Evolutionary conservation across 2,113 vertebrate genomes (phyloP).

Genomic region (Cyanoliseus patagonus): DNA sequence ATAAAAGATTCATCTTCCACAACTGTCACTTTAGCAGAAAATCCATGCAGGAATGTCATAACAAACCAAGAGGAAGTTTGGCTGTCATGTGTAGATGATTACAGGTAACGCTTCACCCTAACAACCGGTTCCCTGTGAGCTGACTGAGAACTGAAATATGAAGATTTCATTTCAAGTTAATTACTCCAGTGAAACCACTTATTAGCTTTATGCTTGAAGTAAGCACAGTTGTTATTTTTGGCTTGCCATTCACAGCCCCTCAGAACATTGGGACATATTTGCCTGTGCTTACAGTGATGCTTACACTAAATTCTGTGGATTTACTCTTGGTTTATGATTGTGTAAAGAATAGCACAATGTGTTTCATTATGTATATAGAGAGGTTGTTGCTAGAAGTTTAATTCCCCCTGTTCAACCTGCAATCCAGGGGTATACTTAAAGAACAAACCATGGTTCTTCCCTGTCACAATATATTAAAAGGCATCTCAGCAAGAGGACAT

Average conservation of each 20-base stretch:
- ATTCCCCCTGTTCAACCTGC: not conserved
- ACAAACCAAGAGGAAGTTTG: not conserved
- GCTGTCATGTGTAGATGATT: not conserved
- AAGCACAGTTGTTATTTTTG: not conserved
- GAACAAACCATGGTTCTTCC: not conserved
- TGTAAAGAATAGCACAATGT: not conserved
- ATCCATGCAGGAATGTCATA: not conserved
- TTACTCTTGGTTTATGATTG: not conserved
- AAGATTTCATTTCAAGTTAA: not conserved
- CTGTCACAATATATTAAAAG: not conserved
- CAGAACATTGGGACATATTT: not conserved
- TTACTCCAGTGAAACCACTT: not conserved
- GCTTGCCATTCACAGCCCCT: not conserved
- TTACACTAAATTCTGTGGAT: not conserved
- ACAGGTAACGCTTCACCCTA: not conserved
- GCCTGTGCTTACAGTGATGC: not conserved
- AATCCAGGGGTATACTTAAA: not conserved
- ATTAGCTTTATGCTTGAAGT: not conserved
- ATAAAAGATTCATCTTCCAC: not conserved
- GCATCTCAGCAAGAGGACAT: not conserved
- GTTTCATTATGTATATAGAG: not conserved
- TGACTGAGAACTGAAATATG: not conserved
- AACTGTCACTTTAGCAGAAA: not conserved
- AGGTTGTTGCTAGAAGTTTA: not conserved
- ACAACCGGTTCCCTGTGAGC: not conserved